A percentile compares a stretch with the other conserved stretches of the same genome.
These are phyloP conservation scores for Leuciscus idus DNA, from an alignment of 2,113 vertebrate genomes.

Conservation along the genomic window DNA sequence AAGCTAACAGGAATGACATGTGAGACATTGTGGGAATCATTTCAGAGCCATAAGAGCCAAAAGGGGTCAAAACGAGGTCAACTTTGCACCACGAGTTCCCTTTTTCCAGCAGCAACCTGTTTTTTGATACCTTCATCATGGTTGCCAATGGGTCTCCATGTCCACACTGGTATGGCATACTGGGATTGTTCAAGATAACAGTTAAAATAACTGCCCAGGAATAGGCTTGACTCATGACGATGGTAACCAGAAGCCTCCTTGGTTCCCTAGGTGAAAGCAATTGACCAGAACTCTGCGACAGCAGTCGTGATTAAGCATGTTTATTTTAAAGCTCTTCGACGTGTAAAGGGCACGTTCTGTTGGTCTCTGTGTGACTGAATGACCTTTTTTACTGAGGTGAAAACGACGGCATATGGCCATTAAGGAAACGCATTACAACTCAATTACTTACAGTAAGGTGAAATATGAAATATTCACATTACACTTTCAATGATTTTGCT, in stretches of 20 bases:
- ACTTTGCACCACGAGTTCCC: background rate
- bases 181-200: slow-evolving; percentile 31
- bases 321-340: background rate
- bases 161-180: slow-evolving; percentile 30
- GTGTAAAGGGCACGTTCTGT: slow-evolving; percentile 17
- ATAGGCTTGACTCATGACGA: slow-evolving; percentile 29
- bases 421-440: background rate
- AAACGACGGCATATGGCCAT: slow-evolving; percentile 1
- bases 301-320: slow-evolving; percentile 25
- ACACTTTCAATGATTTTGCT: no score
- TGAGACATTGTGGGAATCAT: slow-evolving; percentile 7
- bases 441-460: background rate
- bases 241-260: slow-evolving; percentile 9
- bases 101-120: background rate
- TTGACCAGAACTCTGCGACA: background rate
- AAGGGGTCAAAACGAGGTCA: slow-evolving; percentile 12
- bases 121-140: background rate
- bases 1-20: slow-evolving; percentile 39
- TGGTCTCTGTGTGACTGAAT: background rate
- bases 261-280: slow-evolving; percentile 22
- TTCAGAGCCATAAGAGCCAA: background rate
- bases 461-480: background rate
- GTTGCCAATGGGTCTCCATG: slow-evolving; percentile 14
- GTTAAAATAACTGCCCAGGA: slow-evolving; percentile 1
- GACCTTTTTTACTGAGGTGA: background rate